Evolutionary conservation across 2,113 vertebrate genomes (phyloP), one percentile per base, ranked within the genome.

Genomic region (Sylvietta virens): DNA sequence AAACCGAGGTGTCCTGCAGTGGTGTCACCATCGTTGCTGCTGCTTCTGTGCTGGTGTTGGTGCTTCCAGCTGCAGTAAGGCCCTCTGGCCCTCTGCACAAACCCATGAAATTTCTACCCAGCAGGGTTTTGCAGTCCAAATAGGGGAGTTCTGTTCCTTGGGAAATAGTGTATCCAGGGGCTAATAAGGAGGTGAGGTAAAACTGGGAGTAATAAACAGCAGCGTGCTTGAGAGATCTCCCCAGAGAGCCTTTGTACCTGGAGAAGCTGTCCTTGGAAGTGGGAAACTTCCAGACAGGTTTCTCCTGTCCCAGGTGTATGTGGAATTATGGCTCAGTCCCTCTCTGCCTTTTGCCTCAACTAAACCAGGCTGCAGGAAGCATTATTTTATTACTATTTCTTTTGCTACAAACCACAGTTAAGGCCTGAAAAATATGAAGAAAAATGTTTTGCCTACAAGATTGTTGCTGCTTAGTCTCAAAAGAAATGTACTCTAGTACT

Each of bases 11-110:
- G 8, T 56, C 40, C 21, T 37, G 14, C 11, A 37, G 31, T 23
- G 22, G 19, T 39, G 42, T 37, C 18, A 13, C 3, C 4, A 6
- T 17, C 0, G 0, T 33, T 35, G 26, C 57, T 51, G 17, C 54
- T 62, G 2, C 35, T 39, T 12, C 16, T 61, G n/a, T 70, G 21
- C 42, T 28, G 48, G 10, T 35, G 6, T 23, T 50, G 50, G 28
- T 64, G 23, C 66, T 76, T 51, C 48, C 62, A 60, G 66, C 35
- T 35, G 4, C 16, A 54, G 24, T 27, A 6, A 15, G 9, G 24
- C 40, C 28, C 28, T 72, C 28, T 53, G 39, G 15, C 74, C 61
- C 42, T 60, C 20, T 45, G 62, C 33, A 44, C 26, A 56, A 31
- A 26, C 30, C 15, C 18, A 4, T 22, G 40, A 80, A 37, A 23